Conservation (phyloP, 2,113 vertebrate species). For the Cricetomys ansorgei region DNA sequence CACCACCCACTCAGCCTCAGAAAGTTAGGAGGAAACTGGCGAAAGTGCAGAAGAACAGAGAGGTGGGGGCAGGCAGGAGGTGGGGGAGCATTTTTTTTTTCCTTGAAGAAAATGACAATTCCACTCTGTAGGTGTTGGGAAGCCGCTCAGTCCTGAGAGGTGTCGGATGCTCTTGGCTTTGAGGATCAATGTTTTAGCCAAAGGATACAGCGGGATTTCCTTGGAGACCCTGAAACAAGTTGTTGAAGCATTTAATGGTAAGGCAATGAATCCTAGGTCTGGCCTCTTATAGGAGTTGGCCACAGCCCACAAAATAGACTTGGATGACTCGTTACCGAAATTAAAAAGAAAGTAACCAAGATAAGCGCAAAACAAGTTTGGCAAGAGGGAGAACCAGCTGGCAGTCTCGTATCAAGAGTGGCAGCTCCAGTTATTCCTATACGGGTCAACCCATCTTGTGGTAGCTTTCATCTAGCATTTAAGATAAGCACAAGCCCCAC, state of each 20-base stretch:
- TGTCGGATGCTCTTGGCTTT: conserved; percentile 97
- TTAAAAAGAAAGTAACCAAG: not conserved
- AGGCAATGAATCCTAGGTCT: not conserved
- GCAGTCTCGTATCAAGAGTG: no score
- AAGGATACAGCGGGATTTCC: conserved; percentile 98
- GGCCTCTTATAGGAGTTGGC: not conserved
- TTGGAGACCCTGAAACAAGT: conserved; percentile 95
- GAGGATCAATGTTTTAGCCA: conserved; percentile 97
- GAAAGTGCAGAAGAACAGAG: not conserved
- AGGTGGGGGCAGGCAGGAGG: not conserved
- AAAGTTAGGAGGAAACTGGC: not conserved
- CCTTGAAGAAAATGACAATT: conserved; percentile 23
- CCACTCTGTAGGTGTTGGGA: conserved; percentile 93
- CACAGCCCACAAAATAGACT: not conserved
- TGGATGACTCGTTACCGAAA: not conserved
- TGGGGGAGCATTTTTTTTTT: not conserved
- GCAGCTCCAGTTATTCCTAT: not conserved
- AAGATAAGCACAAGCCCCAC: not conserved
- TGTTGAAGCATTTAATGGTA: conserved; percentile 96
- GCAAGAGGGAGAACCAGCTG: not conserved
- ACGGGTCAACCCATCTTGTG: not conserved
- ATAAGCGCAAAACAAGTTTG: not conserved
- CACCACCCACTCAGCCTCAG: not conserved
- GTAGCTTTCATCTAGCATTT: not conserved
- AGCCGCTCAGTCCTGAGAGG: conserved; percentile 95